These are phyloP conservation scores for Eumaeus atala DNA, from an alignment of 1,140 invertebrate species.

Conservation along the genomic window DNA sequence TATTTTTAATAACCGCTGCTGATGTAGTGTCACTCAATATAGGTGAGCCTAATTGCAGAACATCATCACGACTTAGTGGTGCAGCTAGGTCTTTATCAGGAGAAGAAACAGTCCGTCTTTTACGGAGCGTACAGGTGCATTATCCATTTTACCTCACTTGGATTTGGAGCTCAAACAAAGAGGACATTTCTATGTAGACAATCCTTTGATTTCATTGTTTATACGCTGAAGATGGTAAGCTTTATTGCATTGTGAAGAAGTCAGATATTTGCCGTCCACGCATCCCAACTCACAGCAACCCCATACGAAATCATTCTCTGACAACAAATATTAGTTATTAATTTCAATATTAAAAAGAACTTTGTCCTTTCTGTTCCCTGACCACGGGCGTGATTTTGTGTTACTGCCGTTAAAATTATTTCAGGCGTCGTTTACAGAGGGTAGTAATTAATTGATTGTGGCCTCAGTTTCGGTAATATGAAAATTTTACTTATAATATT, in stretches of 20 bases:
- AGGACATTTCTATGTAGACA: not conserved
- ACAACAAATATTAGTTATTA: not conserved
- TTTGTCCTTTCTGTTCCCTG: too few species aligned
- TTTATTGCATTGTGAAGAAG: not conserved
- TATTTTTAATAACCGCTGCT: slow-evolving; percentile 1
- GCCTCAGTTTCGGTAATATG: too few species aligned
- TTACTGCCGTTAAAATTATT: too few species aligned
- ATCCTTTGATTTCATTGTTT: not conserved
- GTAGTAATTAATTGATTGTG: too few species aligned
- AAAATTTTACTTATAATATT: too few species aligned
- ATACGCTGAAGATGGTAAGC: not conserved
- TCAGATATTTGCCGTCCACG: not conserved
- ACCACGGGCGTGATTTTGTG: too few species aligned
- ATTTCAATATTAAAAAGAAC: too few species aligned
- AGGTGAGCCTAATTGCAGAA: not conserved
- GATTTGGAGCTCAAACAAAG: not conserved
- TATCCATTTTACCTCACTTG: not conserved
- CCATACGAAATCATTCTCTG: not conserved
- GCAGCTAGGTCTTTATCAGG: too few species aligned
- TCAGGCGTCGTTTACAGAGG: too few species aligned
- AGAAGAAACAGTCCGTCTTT: too few species aligned
- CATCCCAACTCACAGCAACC: not conserved
- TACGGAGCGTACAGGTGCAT: not conserved
- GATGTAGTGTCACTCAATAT: not conserved
- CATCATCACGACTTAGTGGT: not conserved